Base-by-base conservation (phyloP, 2,888 invertebrate genomes). In the Drosophila mayaguana region DNA sequence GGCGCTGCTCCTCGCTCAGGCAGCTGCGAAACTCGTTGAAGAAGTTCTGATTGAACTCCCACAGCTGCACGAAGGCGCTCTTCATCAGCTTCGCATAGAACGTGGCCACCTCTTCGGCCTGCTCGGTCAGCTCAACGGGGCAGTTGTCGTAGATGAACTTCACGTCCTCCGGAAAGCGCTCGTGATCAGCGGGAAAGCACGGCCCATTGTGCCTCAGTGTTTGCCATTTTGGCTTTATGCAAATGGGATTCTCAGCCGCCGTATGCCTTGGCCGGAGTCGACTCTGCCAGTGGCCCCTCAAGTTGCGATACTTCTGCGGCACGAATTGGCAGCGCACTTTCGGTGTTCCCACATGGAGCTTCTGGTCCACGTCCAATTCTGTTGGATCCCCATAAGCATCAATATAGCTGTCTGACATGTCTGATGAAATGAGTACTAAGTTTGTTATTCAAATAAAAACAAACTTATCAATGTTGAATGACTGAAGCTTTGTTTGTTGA, bases 81-180 rank as follows among this genome's bases (percentile, higher is more conserved):
- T 12, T 32, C 20, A 75, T 3, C 1, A 50, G 11, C 36, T 51
- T 62, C n/a, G 66, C 73, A 45, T 65, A 73, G 12, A 66, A 65
- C 0, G 65, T 63, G 20, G 75, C 75, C 45, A 59, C 51, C 55
- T 75, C 75, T 14, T 75, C 75, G 9, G 75, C 73, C 40, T 50
- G 25, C 5, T 61, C 65, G 12, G 57, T 59, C 12, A 75, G 54
- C 18, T 65, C 46, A 0, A 73, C 8, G 3, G 53, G 38, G 1
- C n/a, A 7, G 12, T 43, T 3, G 12, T 63, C 28, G 2, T 75
- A 75, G 1, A 1, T 16, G 16, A 75, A 70, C 3, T 32, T 7
- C 9, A 75, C 66, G 20, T 45, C 18, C 2, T 11, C 8, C 1
- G 75, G 70, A 16, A 73, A 18, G 0, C 48, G 16, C 20, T 54